Percentiles rank a stretch among this genome's conserved stretches.
These are phyloP conservation scores for Lampris incognitus DNA, from an alignment of 2,113 vertebrate species.

Conservation along the genomic window DNA sequence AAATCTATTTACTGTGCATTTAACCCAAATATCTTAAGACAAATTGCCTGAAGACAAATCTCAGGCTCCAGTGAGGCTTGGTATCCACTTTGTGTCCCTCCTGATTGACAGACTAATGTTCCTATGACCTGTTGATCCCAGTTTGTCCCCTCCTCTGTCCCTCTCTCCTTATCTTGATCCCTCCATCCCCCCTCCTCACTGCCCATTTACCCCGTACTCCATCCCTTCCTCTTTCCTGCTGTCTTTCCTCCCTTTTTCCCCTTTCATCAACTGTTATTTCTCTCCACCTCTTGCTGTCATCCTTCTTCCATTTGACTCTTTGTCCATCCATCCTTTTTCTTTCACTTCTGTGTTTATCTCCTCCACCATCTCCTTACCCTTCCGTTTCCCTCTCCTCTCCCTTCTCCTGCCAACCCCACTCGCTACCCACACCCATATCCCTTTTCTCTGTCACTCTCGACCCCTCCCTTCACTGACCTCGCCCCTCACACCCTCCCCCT, in stretches of 20 bases:
- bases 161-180: slow-evolving; percentile 25
- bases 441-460: slow-evolving; percentile 27
- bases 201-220: neutral
- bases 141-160: slow-evolving; percentile 64
- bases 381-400: slow-evolving; percentile 2
- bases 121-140: slow-evolving; percentile 77
- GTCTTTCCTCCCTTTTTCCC: slow-evolving; percentile 25
- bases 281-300: neutral
- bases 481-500: neutral
- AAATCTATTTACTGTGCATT: neutral
- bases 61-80: slow-evolving; percentile 79
- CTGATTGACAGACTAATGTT: slow-evolving; percentile 79
- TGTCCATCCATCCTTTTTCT: neutral
- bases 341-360: slow-evolving; percentile 8
- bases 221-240: neutral
- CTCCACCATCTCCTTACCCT: neutral
- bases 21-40: neutral
- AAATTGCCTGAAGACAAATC: neutral
- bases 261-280: neutral
- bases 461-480: neutral
- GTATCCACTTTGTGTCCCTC: slow-evolving; percentile 77
- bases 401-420: neutral
- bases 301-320: neutral
- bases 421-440: neutral
- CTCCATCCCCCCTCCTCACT: slow-evolving; percentile 23